Evolutionary conservation across 2,888 invertebrate species (phyloP).

Genomic region (Drosophila stalkeri): DNA sequence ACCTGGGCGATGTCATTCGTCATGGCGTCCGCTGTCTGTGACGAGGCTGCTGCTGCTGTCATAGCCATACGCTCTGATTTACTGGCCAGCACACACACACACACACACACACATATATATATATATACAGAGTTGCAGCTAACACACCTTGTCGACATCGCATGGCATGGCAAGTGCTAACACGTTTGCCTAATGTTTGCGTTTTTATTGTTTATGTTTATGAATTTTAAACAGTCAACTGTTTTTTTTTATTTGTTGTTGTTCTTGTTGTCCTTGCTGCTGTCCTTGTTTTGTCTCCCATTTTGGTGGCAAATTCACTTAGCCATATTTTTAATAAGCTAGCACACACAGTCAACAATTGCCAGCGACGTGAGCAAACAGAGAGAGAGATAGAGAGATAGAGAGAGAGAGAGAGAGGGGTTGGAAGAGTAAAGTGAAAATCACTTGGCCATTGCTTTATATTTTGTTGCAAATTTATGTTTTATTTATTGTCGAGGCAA

Average conservation of each 20-base stretch:
- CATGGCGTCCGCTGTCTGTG: conserved; percentile 73
- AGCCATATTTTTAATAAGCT: conserved; percentile 68
- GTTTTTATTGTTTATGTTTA: conserved; percentile 40
- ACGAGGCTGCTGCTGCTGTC: conserved; percentile 67
- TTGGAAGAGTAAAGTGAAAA: conserved; percentile 38
- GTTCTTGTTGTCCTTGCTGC: background rate
- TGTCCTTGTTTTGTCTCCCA: background rate
- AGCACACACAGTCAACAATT: conserved; percentile 41
- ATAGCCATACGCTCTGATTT: conserved; percentile 77
- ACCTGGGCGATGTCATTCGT: conserved; percentile 58
- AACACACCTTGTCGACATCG: conserved; percentile 6
- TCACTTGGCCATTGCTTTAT: conserved; percentile 40
- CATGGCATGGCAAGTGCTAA: conserved; percentile 11
- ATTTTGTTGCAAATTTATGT: conserved; percentile 59
- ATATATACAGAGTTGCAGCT: background rate
- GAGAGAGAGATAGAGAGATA: too few relatives aligned
- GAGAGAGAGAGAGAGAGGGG: too few relatives aligned
- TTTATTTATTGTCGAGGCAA: conserved; percentile 59
- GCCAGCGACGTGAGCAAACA: conserved; percentile 30
- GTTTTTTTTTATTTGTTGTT: too few relatives aligned
- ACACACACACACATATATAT: conserved; percentile 11
- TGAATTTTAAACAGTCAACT: conserved; percentile 41
- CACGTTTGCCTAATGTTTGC: conserved; percentile 25
- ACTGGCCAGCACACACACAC: conserved; percentile 54
- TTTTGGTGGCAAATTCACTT: conserved; percentile 62